Conservation (phyloP, 2,113 vertebrate genomes). For the Sceloporus undulatus region DNA sequence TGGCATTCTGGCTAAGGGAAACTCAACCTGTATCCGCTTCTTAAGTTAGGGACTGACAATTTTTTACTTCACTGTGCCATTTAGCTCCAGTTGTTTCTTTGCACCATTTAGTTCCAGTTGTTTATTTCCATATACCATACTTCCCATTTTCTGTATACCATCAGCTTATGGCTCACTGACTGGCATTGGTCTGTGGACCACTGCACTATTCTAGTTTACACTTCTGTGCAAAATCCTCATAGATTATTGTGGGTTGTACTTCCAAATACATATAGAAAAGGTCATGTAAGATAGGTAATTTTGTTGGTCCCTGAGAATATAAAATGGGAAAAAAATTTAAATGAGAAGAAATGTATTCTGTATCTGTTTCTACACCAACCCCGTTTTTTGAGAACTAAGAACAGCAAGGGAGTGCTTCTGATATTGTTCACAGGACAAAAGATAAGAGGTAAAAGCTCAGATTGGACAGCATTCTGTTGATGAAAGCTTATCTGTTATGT, state of each 20-base stretch:
- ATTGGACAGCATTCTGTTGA: not conserved
- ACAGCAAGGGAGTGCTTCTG: not conserved
- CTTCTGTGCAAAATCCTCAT: too few relatives aligned
- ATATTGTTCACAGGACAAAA: not conserved
- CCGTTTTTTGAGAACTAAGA: not conserved
- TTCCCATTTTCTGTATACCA: too few relatives aligned
- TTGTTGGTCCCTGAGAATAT: not conserved
- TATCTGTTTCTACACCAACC: not conserved
- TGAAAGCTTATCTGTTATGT: not conserved
- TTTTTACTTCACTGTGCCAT: too few relatives aligned
- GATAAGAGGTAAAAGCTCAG: not conserved
- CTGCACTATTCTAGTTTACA: too few relatives aligned
- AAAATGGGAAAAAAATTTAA: not conserved
- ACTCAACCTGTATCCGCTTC: too few relatives aligned
- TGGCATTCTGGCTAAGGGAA: too few relatives aligned
- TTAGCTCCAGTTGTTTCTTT: too few relatives aligned
- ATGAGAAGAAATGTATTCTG: not conserved
- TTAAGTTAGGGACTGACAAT: too few relatives aligned
- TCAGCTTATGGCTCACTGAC: too few relatives aligned
- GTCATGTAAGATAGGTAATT: not conserved
- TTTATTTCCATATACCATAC: too few relatives aligned
- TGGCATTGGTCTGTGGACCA: too few relatives aligned
- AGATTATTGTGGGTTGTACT: not conserved
- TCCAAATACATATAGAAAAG: not conserved
- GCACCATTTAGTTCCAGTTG: too few relatives aligned